Base-by-base conservation (phyloP, 1,140 invertebrate genomes). In the Melanaphis sacchari region DNA sequence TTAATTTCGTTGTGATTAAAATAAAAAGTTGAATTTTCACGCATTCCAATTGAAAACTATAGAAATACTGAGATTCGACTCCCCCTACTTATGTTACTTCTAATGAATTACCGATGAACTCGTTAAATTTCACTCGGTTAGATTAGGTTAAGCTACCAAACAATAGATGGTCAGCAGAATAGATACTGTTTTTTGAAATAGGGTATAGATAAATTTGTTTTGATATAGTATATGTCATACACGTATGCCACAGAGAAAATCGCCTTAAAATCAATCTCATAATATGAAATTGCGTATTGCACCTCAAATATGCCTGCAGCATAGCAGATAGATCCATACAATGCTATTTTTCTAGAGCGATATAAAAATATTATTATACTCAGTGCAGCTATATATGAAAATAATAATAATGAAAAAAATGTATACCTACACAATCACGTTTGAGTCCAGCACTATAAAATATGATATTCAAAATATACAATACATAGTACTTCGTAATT, bases 401-500 rank as follows among this genome's bases (percentile, higher is more conserved):
- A 66, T 66, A 76, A n/a, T 76, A 76, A 59, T n/a, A 76, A 76
- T 18, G n/a, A n/a, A 4, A 21, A 76, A 76, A 76, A 76, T 76
- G 6, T n/a, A 31, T 66, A 66, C 31, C 15, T 18, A 52, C 6
- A 76, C 31, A n/a, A 76, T 1, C 31, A 76, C 59, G 59, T 76
- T 4, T 31, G 4, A 66, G 26, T 66, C 9, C 4, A 66, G 15
- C 59, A 76, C n/a, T n/a, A 76, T n/a, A 76, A 59, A 26, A n/a
- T 76, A 76, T n/a, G n/a, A n/a, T 76, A 76, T n/a, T n/a, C 15
- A 76, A 66, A 66, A 76, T 76, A n/a, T n/a, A 76, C 59, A n/a
- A 76, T 18, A 76, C 15, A 76, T 18, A 49, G 46, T 49, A 66
- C 31, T 26, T 9, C 26, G 5, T 31, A 59, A 4, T 3, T n/a